Evolutionary conservation across 1,140 invertebrate species (phyloP).

Genomic region (Drosophila lowei): DNA sequence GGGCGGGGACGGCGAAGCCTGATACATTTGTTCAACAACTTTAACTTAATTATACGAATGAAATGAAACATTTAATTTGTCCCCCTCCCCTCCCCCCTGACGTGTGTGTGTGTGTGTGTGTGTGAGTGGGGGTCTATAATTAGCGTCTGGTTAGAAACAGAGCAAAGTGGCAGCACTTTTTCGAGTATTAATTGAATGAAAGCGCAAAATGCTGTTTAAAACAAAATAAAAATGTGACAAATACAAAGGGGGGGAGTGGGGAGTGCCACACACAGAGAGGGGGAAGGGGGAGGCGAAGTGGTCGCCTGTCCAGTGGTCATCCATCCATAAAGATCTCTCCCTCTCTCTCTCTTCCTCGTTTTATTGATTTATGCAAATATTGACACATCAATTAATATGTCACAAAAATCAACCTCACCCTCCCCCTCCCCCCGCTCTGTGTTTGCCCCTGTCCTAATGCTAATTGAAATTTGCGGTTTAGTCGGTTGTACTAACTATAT

Average conservation of each 20-base stretch:
- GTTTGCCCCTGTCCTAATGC: slow-evolving; percentile 21
- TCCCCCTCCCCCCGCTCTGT: no score
- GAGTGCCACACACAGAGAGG: no score
- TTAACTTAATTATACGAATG: slow-evolving; percentile 71
- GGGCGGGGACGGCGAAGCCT: slow-evolving; percentile 26
- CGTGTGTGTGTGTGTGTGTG: slow-evolving; percentile 4
- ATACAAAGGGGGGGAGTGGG: not conserved
- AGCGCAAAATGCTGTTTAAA: slow-evolving; percentile 26
- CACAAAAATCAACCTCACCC: no score
- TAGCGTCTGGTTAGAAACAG: slow-evolving; percentile 48
- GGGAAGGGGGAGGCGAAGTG: not conserved
- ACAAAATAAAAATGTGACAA: slow-evolving; percentile 8
- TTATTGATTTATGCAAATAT: no score
- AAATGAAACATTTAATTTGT: slow-evolving; percentile 56
- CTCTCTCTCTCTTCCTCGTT: no score
- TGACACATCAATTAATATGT: no score
- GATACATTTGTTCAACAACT: slow-evolving; percentile 78
- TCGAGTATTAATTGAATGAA: slow-evolving; percentile 57
- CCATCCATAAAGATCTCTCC: slow-evolving; percentile 8
- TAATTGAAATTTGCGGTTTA: slow-evolving; percentile 72
- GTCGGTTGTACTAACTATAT: slow-evolving; percentile 2
- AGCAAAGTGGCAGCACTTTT: slow-evolving; percentile 21
- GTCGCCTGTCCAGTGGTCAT: slow-evolving; percentile 10
- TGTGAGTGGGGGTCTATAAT: slow-evolving; percentile 43
- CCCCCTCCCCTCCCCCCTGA: not conserved